Evolutionary conservation across 2,888 invertebrate species (phyloP).

Genomic region (Pristionchus mayeri): DNA sequence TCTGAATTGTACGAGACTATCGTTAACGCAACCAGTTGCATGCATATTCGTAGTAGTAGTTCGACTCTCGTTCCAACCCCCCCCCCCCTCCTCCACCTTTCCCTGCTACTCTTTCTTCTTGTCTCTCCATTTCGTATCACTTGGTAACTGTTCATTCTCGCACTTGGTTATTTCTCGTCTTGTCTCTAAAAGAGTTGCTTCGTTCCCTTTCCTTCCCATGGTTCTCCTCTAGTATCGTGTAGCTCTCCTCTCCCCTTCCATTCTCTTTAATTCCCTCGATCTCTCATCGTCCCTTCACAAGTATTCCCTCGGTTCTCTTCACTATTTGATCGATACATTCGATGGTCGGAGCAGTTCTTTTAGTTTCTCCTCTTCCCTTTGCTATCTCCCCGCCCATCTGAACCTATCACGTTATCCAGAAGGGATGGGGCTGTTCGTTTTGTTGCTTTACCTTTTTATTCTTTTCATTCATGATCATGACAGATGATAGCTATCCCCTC

Average conservation of each 20-base stretch:
- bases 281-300: slow-evolving; percentile 33
- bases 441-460: not conserved
- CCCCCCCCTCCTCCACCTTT: not conserved
- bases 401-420: slow-evolving; percentile 5
- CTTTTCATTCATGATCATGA: not conserved
- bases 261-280: not conserved
- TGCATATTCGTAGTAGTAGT: not conserved
- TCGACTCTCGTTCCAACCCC: not conserved
- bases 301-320: slow-evolving; percentile 39
- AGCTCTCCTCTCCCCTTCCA: not conserved
- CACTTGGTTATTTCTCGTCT: slow-evolving; percentile 22
- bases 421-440: not conserved
- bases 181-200: slow-evolving; percentile 40
- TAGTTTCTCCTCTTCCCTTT: not conserved
- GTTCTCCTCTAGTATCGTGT: slow-evolving; percentile 19
- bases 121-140: slow-evolving; percentile 26
- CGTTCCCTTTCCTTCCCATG: not conserved
- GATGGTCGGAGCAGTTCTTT: slow-evolving; percentile 35
- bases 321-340: slow-evolving; percentile 38
- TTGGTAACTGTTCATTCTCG: slow-evolving; percentile 33
- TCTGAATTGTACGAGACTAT: not conserved
- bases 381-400: not conserved
- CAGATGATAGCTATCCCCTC: too few relatives aligned
- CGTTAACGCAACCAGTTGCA: not conserved
- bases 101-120: not conserved